These are phyloP conservation scores for human (Homo sapiens) DNA, from an alignment of 2,113 vertebrate species.

Conservation along the genomic window GRCh38 chr1:32969501-32970000, in stretches of 20 bases:
- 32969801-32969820: slow-evolving; percentile 14
- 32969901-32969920: background rate
- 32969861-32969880: background rate
- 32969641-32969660: background rate
- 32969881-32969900: background rate
- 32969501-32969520: background rate
- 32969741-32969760: background rate
- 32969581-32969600: background rate
- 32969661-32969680: background rate
- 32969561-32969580: background rate
- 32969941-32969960: background rate
- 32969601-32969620: background rate
- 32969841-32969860: slow-evolving; percentile 10
- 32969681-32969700: background rate
- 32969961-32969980: background rate
- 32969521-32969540: background rate
- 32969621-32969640: background rate
- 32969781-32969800: background rate
- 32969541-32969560: background rate
- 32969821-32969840: background rate
- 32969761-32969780: background rate
- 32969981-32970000: background rate
- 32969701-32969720: background rate
- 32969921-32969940: background rate
- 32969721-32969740: background rate